Percentiles rank a stretch among this genome's conserved stretches.
Evolutionary conservation across 2,888 invertebrate species (phyloP).

Genomic region (Acrobasis consociella): DNA sequence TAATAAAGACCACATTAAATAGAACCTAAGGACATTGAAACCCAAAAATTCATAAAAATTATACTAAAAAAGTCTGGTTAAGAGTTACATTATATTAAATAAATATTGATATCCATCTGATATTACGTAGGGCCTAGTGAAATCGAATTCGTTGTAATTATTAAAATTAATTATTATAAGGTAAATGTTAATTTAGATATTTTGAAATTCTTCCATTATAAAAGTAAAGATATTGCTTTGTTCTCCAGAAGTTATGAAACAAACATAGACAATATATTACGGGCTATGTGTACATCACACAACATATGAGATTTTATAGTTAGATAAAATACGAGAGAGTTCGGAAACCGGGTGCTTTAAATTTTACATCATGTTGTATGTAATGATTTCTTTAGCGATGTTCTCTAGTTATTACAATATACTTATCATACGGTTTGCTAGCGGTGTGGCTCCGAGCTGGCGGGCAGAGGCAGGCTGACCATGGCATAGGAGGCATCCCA

Average conservation of each 20-base stretch:
- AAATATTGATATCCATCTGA: slow-evolving; percentile 71
- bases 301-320: slow-evolving; percentile 73
- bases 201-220: slow-evolving; percentile 76
- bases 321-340: slow-evolving; percentile 80
- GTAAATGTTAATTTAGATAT: slow-evolving; percentile 71
- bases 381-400: slow-evolving; percentile 74
- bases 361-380: slow-evolving; percentile 79
- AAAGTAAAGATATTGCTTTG: slow-evolving; percentile 67
- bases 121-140: slow-evolving; percentile 78
- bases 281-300: slow-evolving; percentile 69
- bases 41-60: too few relatives aligned
- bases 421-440: slow-evolving; percentile 46
- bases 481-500: neutral
- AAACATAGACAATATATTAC: slow-evolving; percentile 75
- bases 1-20: too few relatives aligned
- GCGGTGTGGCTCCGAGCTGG: slow-evolving; percentile 32
- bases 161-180: slow-evolving; percentile 63
- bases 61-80: too few relatives aligned
- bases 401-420: slow-evolving; percentile 64
- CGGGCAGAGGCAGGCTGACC: slow-evolving; percentile 26
- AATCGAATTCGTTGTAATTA: slow-evolving; percentile 79
- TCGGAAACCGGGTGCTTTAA: slow-evolving; percentile 82
- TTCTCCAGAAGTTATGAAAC: slow-evolving; percentile 62
- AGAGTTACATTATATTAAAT: slow-evolving; percentile 61
- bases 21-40: too few relatives aligned